Evolutionary conservation across 2,113 vertebrate genomes (phyloP).

Genomic region (Ailuropoda melanoleuca): DNA sequence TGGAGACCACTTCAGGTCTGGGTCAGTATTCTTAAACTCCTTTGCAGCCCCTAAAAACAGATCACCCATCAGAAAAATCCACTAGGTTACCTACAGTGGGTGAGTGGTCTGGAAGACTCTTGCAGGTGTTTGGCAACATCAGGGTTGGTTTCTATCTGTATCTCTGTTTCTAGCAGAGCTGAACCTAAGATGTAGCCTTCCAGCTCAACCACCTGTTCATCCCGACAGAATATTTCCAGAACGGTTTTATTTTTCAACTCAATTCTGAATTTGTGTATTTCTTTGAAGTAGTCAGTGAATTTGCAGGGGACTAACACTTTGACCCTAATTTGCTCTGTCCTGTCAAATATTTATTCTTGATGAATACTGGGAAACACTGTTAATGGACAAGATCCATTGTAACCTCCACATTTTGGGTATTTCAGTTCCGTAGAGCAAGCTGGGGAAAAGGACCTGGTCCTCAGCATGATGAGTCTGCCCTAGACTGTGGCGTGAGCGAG

Average conservation of each 20-base stretch:
- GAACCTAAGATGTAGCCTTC: neutral
- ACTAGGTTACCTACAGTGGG: neutral
- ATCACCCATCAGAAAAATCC: neutral
- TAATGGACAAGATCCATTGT: neutral
- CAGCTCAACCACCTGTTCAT: neutral
- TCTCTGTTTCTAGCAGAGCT: neutral
- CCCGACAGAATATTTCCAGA: neutral
- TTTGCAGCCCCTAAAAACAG: neutral
- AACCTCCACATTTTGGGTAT: neutral
- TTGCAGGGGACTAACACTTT: neutral
- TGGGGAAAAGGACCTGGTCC: neutral
- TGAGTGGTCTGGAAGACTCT: neutral
- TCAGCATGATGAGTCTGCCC: neutral
- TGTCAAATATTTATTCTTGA: constrained; percentile 44
- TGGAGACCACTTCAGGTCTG: neutral
- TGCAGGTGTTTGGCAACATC: neutral
- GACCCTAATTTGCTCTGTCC: constrained; percentile 43
- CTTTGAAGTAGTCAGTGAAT: neutral
- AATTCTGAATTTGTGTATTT: neutral
- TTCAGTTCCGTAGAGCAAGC: neutral
- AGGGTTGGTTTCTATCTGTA: neutral
- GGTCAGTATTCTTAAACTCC: neutral
- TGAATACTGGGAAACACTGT: neutral
- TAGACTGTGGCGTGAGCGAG: neutral
- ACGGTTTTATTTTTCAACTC: neutral